Percentiles rank a stretch among this genome's conserved stretches.
Conservation (phyloP, 2,888 invertebrate species). For the Phytoseiulus persimilis region DNA sequence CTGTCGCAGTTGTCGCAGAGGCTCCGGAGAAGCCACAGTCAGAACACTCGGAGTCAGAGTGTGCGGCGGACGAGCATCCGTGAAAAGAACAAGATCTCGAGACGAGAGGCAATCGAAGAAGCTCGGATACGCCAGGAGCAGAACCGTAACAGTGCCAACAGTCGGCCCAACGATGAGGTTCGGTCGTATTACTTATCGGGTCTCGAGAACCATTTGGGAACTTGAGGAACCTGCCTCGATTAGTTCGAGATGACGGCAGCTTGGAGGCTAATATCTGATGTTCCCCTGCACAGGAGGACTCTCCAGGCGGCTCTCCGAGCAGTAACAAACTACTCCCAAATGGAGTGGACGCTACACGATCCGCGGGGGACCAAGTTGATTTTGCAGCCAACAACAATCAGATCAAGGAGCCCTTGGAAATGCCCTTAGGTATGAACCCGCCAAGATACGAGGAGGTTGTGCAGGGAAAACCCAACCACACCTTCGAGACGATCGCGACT, state of each 20-base stretch:
- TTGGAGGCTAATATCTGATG: too few relatives aligned
- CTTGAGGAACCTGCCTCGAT: not conserved
- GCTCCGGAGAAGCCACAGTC: constrained; percentile 61
- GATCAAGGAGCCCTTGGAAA: constrained; percentile 10
- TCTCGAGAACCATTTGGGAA: too few relatives aligned
- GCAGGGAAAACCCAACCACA: constrained; percentile 21
- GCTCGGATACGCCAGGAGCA: constrained; percentile 63
- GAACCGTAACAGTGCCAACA: constrained; percentile 40
- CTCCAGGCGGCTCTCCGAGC: constrained; percentile 18
- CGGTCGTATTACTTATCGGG: not conserved
- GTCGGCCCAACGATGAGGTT: constrained; percentile 32
- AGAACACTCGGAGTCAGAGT: constrained; percentile 62
- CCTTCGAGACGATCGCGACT: constrained; percentile 34
- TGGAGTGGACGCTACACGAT: constrained; percentile 11
- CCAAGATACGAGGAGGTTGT: constrained; percentile 34
- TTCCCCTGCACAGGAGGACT: not conserved
- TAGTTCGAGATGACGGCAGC: not conserved
- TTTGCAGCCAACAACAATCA: constrained; percentile 32
- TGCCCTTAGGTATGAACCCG: constrained; percentile 19
- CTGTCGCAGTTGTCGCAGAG: constrained; percentile 57
- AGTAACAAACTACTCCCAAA: constrained; percentile 16
- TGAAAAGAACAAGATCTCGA: constrained; percentile 83
- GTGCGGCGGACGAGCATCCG: constrained; percentile 83
- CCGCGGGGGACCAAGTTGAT: constrained; percentile 28
- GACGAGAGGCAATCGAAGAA: constrained; percentile 88